Evolutionary conservation across 2,113 vertebrate species (phyloP).

Genomic region (Cromileptes altivelis): DNA sequence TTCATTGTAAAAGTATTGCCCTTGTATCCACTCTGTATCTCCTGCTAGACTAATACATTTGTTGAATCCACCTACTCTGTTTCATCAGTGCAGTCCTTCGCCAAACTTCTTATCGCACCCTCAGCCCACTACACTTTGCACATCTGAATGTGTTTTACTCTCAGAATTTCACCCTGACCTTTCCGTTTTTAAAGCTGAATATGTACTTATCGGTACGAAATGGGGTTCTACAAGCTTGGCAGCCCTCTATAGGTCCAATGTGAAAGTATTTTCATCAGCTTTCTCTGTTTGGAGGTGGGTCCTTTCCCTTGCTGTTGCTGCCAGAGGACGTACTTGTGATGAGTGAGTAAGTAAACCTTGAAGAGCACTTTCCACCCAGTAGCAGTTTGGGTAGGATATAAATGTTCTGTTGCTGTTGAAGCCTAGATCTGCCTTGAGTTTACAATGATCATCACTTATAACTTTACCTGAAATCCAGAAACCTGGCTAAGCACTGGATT

Average conservation of each 20-base stretch:
- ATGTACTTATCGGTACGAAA: conserved; percentile 12
- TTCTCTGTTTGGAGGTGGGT: conserved; percentile 7
- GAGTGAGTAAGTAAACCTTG: conserved; percentile 2
- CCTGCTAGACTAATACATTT: conserved; percentile 28
- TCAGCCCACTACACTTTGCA: conserved; percentile 34
- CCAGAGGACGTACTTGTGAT: neutral
- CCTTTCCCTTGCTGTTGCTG: neutral
- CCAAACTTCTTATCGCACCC: conserved; percentile 32
- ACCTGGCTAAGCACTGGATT: neutral
- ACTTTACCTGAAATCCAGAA: too few species aligned
- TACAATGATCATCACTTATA: too few species aligned
- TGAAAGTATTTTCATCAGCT: conserved; percentile 38
- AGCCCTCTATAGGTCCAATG: conserved; percentile 11
- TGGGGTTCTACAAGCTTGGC: conserved; percentile 34
- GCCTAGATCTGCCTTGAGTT: too few species aligned
- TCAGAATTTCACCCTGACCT: conserved; percentile 37
- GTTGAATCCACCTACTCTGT: conserved; percentile 31
- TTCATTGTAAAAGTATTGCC: neutral
- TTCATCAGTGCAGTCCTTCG: conserved; percentile 16
- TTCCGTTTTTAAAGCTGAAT: conserved; percentile 38
- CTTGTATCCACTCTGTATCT: neutral
- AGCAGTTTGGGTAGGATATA: conserved; percentile 24
- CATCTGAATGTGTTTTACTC: conserved; percentile 30
- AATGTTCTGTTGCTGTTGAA: conserved; percentile 23
- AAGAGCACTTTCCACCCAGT: conserved; percentile 2